Percentiles rank a stretch among this genome's conserved stretches.
phyloP scores from a whole-genome alignment of 2,113 vertebrate genomes.

The Catharus bicknelli region DNA sequence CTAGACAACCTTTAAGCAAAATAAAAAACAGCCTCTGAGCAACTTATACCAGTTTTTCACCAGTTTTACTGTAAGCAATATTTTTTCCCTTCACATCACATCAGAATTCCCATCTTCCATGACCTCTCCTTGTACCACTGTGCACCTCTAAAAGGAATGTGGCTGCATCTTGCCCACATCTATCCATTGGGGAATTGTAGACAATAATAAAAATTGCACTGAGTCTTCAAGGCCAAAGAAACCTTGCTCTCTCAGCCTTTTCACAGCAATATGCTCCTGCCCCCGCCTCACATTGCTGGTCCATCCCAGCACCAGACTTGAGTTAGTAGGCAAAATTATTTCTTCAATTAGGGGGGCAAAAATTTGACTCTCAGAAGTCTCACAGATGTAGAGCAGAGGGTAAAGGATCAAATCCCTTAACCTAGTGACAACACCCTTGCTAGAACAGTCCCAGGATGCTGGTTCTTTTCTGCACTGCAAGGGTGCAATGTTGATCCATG shows the following conservation, averaged over 20 bases:
- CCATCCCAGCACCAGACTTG: neutral
- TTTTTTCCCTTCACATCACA: fast-evolving
- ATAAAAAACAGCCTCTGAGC: neutral
- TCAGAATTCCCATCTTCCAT: neutral
- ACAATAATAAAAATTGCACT: neutral
- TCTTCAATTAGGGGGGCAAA: neutral
- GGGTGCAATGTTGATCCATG: neutral
- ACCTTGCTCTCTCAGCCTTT: neutral
- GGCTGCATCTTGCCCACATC: neutral
- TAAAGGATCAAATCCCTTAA: neutral
- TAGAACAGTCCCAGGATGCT: neutral
- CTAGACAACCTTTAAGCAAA: neutral
- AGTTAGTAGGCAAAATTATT: neutral
- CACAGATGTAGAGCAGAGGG: neutral
- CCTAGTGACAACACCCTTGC: fast-evolving
- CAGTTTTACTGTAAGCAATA: neutral
- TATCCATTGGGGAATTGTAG: neutral
- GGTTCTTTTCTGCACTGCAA: neutral
- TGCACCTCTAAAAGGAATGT: neutral
- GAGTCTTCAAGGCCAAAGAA: neutral
- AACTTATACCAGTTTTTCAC: neutral
- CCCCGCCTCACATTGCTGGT: neutral
- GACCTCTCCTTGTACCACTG: neutral
- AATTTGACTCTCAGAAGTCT: neutral
- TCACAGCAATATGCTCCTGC: neutral